phyloP scores from a whole-genome alignment of 2,888 invertebrate species.

The Lithophane ornitopus region DNA sequence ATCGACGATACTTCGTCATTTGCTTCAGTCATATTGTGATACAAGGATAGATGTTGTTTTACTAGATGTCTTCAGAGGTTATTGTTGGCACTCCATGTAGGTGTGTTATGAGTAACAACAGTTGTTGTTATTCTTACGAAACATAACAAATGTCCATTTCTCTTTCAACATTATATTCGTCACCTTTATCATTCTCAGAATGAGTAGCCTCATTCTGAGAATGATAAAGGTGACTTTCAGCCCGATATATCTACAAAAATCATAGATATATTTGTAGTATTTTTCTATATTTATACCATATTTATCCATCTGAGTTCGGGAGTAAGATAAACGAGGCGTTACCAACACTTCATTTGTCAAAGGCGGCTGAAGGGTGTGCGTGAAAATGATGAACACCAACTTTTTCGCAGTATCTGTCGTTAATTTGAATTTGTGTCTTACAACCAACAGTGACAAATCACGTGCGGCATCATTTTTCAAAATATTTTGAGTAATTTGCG shows the following conservation, averaged over 20 bases:
- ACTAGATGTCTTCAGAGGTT: neutral
- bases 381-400: slow-evolving; percentile 63
- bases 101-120: neutral
- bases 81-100: neutral
- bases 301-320: slow-evolving; percentile 54
- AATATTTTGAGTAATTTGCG: slow-evolving; percentile 32
- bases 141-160: slow-evolving; percentile 34
- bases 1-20: slow-evolving; percentile 49
- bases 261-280: slow-evolving; percentile 25
- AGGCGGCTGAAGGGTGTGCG: slow-evolving; percentile 57
- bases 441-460: slow-evolving; percentile 55
- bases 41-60: slow-evolving; percentile 4
- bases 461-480: slow-evolving; percentile 33
- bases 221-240: slow-evolving; percentile 9
- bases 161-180: slow-evolving; percentile 3
- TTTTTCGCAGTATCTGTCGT: slow-evolving; percentile 58
- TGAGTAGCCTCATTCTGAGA: slow-evolving; percentile 1
- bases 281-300: slow-evolving; percentile 50
- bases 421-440: slow-evolving; percentile 65
- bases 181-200: too few relatives aligned
- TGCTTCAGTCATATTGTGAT: slow-evolving; percentile 30
- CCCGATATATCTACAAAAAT: slow-evolving; percentile 15
- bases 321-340: slow-evolving; percentile 65
- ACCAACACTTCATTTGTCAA: slow-evolving; percentile 66
- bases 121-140: neutral